phyloP scores from a whole-genome alignment of 1,140 invertebrate genomes.

The Calephelis nemesis region DNA sequence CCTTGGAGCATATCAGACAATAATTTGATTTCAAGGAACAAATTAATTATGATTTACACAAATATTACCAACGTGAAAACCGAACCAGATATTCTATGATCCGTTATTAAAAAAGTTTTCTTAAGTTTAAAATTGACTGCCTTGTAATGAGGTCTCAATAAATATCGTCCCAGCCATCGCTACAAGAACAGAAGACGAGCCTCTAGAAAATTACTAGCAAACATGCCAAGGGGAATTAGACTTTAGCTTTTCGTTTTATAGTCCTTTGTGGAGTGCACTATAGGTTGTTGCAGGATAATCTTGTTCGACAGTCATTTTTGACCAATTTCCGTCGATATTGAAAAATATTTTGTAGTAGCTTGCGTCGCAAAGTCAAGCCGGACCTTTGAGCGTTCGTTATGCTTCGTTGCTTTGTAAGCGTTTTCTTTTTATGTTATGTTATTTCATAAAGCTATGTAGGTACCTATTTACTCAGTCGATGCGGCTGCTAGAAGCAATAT shows the following conservation, averaged over 20 bases:
- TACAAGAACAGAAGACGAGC: conserved; percentile 37
- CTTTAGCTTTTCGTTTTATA: conserved; percentile 31
- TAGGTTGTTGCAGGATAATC: conserved; percentile 47
- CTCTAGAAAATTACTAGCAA: conserved; percentile 34
- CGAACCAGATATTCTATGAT: background rate
- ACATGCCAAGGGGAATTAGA: conserved; percentile 27
- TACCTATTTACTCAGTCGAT: conserved; percentile 17
- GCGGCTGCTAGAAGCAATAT: conserved; percentile 18
- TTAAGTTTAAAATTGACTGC: conserved; percentile 39
- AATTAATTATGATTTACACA: too few species aligned
- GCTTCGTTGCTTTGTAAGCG: conserved; percentile 28
- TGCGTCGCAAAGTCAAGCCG: conserved; percentile 41
- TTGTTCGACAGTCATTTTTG: conserved; percentile 65
- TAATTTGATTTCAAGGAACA: too few species aligned
- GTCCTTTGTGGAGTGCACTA: conserved; percentile 24
- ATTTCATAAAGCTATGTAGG: conserved; percentile 2
- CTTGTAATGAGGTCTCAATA: conserved; percentile 45
- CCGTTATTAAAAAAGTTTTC: conserved; percentile 19
- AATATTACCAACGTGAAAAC: background rate
- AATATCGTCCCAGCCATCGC: conserved; percentile 35
- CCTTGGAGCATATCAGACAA: too few species aligned
- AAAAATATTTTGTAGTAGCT: conserved; percentile 60
- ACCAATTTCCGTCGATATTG: conserved; percentile 62
- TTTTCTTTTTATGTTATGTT: conserved; percentile 24
- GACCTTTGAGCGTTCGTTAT: conserved; percentile 35